These are phyloP conservation scores for Remorina albescens DNA, from an alignment of 2,797 vertebrate genomes.

Conservation along the genomic window DNA sequence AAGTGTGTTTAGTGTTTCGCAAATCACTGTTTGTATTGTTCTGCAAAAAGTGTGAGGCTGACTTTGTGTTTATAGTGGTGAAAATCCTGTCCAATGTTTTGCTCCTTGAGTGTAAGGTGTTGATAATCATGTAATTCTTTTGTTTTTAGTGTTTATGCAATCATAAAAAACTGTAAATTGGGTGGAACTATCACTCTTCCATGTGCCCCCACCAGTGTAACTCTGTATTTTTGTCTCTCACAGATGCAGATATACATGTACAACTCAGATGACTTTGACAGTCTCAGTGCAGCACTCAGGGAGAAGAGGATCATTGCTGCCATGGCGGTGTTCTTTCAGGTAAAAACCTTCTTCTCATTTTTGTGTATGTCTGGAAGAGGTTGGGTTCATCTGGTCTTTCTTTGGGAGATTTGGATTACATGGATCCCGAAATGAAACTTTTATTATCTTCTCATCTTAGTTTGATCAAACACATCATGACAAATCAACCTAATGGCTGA, in stretches of 20 bases:
- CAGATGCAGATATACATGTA: conserved; percentile 99
- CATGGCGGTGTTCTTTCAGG: conserved; percentile 96
- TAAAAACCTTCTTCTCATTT: conserved; percentile 70
- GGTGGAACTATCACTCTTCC: neutral
- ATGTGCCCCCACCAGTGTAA: neutral
- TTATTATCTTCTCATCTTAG: neutral
- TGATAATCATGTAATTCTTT: too few relatives aligned
- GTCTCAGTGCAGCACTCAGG: conserved; percentile 91
- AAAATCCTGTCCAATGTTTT: too few relatives aligned
- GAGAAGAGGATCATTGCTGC: conserved; percentile 93
- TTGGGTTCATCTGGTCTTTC: neutral
- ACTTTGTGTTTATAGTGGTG: too few relatives aligned
- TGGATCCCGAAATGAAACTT: neutral
- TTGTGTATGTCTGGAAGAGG: neutral
- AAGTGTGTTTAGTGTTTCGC: too few relatives aligned
- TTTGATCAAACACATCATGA: neutral
- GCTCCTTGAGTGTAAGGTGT: too few relatives aligned
- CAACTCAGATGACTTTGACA: conserved; percentile 97
- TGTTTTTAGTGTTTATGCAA: too few relatives aligned
- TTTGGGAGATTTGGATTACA: neutral
- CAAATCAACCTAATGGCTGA: too few relatives aligned
- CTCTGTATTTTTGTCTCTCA: conserved; percentile 27
- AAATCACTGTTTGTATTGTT: too few relatives aligned
- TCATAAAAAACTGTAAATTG: too few relatives aligned
- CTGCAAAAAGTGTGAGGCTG: too few relatives aligned